Percentiles rank a stretch among this genome's conserved stretches.
Conservation (phyloP, 2,113 vertebrate species). For the Lophotis ruficrista region DNA sequence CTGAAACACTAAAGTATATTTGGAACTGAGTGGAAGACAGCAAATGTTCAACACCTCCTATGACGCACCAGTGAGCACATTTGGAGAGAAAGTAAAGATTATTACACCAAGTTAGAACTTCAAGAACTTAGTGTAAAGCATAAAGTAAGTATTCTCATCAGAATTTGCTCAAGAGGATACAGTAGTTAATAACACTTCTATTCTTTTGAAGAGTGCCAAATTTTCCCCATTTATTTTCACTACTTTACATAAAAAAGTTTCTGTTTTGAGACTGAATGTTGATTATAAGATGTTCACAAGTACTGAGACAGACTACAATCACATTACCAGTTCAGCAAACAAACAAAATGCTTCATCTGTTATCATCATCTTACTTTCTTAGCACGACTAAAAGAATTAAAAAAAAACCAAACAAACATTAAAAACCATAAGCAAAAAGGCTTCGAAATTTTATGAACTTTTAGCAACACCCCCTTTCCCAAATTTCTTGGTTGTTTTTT, state of each 20-base stretch:
- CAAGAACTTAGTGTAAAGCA: neutral
- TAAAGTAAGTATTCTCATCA: neutral
- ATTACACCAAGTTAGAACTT: neutral
- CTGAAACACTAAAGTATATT: neutral
- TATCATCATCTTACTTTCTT: neutral
- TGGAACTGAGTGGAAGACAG: neutral
- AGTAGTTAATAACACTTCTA: neutral
- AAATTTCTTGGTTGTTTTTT: neutral
- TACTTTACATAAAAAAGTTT: neutral
- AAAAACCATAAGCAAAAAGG: neutral
- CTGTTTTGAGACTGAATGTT: neutral
- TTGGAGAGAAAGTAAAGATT: neutral
- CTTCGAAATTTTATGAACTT: neutral
- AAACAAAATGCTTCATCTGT: neutral
- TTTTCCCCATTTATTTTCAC: neutral
- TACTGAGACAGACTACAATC: neutral
- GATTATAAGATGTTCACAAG: neutral
- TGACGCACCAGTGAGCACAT: rapidly evolving
- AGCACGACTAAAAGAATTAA: neutral
- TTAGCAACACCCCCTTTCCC: rapidly evolving
- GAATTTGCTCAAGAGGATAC: neutral
- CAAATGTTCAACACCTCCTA: neutral
- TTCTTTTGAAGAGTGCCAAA: neutral
- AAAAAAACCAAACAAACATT: too few relatives aligned
- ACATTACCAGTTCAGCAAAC: neutral